Base-by-base conservation (phyloP, 92 coral and sea anemone genomes). In the Zoanthus sansibaricus region DNA sequence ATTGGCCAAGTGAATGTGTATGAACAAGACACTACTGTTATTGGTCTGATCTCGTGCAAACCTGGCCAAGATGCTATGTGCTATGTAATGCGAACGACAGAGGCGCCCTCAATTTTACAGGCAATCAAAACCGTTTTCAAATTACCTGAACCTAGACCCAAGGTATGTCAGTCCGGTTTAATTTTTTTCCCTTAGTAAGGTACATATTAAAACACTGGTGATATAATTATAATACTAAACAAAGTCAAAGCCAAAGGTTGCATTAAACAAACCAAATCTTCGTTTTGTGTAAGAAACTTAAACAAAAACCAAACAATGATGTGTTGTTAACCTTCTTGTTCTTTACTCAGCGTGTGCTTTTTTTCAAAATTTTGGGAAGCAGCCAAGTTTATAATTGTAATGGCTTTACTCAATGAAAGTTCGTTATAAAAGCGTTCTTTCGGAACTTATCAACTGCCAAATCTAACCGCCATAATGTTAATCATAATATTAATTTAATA, bases 21-120 rank as follows among this genome's bases (percentile, higher is more conserved):
- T 67, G 92, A 94, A 72, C 95, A 87, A 52, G 95, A 95, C 75
- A 56, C 86, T 3, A 89, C 82, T 9, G 90, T 91, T 1, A 82
- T 97, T 7, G 99, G 99, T 6, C 83, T 92, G 37, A 89, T 96
- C 47, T 92, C 88, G 17, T 92, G 97, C 58, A 47, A 86, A 25
- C 96, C 95, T 32, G 93, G 92, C 9, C 89, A 87, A n/a, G 96
- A 95, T 18, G 92, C 99, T 3, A 83, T 79, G 2, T 95, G 98
- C 62, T 92, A 93, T 71, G 93, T 93, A 12, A 47, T 97, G 5
- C 93, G 92, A 16, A 92, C 97, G 10, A 77, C 90, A 12, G 97
- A 95, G 3, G 99, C 98, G 5, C 90, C 87, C 10, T 86, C 89
- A 7, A 93, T 97, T 47, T 86, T 86, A 82, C 86, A 83, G 31